phyloP scores from a whole-genome alignment of 2,888 invertebrate species.

The Apodemia hepburni region DNA sequence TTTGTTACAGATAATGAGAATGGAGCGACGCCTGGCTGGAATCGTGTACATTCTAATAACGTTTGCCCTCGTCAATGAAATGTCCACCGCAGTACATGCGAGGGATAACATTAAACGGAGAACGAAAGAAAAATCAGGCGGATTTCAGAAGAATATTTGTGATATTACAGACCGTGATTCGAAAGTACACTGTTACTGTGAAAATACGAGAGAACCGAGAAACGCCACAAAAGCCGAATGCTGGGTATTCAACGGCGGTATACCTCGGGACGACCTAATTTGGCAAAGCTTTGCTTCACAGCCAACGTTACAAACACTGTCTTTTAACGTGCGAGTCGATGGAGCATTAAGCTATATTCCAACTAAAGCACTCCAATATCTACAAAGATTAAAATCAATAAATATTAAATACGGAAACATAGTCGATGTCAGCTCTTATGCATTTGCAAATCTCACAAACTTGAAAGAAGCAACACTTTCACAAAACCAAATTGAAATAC shows the following conservation, averaged over 20 bases:
- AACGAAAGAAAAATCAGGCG: conserved; percentile 68
- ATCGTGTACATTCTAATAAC: conserved; percentile 67
- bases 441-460: conserved; percentile 87
- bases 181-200: conserved; percentile 85
- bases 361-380: conserved; percentile 83
- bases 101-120: conserved; percentile 66
- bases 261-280: conserved; percentile 84
- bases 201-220: conserved; percentile 71
- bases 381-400: conserved; percentile 83
- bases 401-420: conserved; percentile 87
- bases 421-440: conserved; percentile 83
- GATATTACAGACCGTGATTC: conserved; percentile 76
- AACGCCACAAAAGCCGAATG: conserved; percentile 88
- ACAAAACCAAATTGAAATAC: conserved; percentile 84
- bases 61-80: conserved; percentile 67
- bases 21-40: conserved; percentile 62
- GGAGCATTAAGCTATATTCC: conserved; percentile 86
- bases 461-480: conserved; percentile 84
- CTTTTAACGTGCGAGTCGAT: conserved; percentile 85
- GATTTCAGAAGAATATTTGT: conserved; percentile 79
- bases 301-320: conserved; percentile 84
- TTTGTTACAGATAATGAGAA: conserved; percentile 70
- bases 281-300: conserved; percentile 89
- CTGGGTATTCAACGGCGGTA: conserved; percentile 85
- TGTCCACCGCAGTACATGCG: conserved; percentile 70